Conservation (phyloP, 2,797 vertebrate species). For the Gastrophryne carolinensis region DNA sequence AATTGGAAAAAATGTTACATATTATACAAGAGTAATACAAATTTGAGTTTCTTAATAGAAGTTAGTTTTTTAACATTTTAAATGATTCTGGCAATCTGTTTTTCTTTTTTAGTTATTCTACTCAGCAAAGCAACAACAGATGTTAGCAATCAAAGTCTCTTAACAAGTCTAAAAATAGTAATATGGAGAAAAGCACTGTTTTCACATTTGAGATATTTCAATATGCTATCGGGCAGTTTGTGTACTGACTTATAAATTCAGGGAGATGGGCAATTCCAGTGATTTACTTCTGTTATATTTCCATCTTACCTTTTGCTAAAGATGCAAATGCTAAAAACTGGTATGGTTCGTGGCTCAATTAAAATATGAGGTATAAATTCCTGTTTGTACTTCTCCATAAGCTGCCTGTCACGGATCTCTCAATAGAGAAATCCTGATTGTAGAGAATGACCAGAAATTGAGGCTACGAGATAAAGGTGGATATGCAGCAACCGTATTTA, state of each 20-base stretch:
- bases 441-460: no score
- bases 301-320: background rate
- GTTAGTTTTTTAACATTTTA: conserved; percentile 35
- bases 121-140: conserved; percentile 40
- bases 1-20: background rate
- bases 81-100: conserved; percentile 42
- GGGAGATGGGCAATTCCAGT: no score
- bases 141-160: conserved; percentile 45
- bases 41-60: conserved; percentile 11
- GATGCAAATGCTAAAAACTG: no score
- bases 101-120: conserved; percentile 41
- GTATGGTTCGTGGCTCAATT: no score
- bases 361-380: no score
- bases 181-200: background rate
- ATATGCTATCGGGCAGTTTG: conserved; percentile 11
- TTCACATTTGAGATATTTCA: conserved; percentile 33
- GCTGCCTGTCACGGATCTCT: no score
- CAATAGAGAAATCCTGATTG: no score
- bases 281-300: background rate
- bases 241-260: background rate
- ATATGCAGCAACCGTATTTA: no score
- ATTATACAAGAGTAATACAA: background rate
- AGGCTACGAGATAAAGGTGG: no score
- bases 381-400: no score
- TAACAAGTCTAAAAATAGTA: conserved; percentile 47